phyloP scores from a whole-genome alignment of 2,888 invertebrate genomes.

The Abrostola triplasia region DNA sequence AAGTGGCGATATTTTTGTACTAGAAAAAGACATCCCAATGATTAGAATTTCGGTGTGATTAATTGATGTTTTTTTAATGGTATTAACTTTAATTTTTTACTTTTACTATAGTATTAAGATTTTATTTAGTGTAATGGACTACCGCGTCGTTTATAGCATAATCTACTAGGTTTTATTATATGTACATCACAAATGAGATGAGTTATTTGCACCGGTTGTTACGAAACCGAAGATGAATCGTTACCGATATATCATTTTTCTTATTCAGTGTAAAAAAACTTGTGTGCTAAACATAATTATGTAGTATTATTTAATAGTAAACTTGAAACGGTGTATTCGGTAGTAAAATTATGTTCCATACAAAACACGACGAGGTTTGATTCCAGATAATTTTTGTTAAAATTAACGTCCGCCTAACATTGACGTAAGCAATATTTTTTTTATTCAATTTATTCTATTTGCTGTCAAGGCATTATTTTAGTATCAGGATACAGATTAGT shows the following conservation, averaged over 20 bases:
- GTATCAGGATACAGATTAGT: slow-evolving; percentile 44
- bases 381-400: slow-evolving; percentile 32
- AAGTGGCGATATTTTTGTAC: slow-evolving; percentile 84
- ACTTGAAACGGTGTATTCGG: slow-evolving; percentile 27
- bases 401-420: slow-evolving; percentile 74
- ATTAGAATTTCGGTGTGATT: slow-evolving; percentile 58
- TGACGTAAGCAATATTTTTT: slow-evolving; percentile 74
- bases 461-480: slow-evolving; percentile 39
- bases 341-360: slow-evolving; percentile 42
- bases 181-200: slow-evolving; percentile 72
- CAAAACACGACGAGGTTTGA: slow-evolving; percentile 32
- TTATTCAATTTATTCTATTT: slow-evolving; percentile 55
- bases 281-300: slow-evolving; percentile 49
- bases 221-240: slow-evolving; percentile 72
- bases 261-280: slow-evolving; percentile 53
- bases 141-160: slow-evolving; percentile 66
- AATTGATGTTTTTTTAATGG: slow-evolving; percentile 53
- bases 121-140: slow-evolving; percentile 57
- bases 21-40: slow-evolving; percentile 75
- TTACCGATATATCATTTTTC: slow-evolving; percentile 69
- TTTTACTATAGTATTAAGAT: slow-evolving; percentile 55
- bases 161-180: slow-evolving; percentile 74
- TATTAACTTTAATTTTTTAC: slow-evolving; percentile 52
- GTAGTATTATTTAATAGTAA: slow-evolving; percentile 49
- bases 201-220: slow-evolving; percentile 55